These are phyloP conservation scores for Nerophis ophidion DNA, from an alignment of 2,113 vertebrate species.

Conservation along the genomic window DNA sequence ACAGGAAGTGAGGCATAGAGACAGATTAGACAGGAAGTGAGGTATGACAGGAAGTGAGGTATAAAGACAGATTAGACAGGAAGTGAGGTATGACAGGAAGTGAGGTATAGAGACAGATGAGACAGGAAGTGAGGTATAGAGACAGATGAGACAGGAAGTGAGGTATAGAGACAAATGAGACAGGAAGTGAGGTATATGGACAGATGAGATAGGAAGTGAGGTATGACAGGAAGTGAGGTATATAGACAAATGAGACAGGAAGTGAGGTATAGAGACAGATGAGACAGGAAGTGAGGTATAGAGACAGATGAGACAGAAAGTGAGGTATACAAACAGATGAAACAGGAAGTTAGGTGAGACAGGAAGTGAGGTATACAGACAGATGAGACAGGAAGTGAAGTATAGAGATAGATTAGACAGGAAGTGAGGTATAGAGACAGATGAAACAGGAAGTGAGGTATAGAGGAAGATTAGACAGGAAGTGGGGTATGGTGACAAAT, in stretches of 20 bases:
- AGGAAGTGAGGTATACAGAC: background rate
- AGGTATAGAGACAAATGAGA: background rate
- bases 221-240: slow-evolving; percentile 11
- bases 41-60: too few species aligned
- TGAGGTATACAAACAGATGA: too few species aligned
- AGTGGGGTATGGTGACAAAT: background rate
- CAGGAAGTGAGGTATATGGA: background rate
- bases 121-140: too few species aligned
- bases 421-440: slow-evolving; percentile 11
- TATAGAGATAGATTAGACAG: slow-evolving; percentile 10
- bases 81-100: too few species aligned
- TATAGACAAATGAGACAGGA: slow-evolving; percentile 6
- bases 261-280: slow-evolving; percentile 5
- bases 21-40: too few species aligned
- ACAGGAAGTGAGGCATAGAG: too few species aligned
- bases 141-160: background rate
- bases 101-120: too few species aligned
- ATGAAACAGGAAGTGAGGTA: background rate
- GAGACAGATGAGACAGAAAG: too few species aligned
- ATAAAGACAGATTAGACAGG: too few species aligned
- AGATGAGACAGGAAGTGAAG: background rate
- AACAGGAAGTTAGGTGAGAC: background rate
- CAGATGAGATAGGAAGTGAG: slow-evolving; percentile 13
- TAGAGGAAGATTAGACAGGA: background rate
- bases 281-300: too few species aligned